Percentiles rank a stretch among this genome's conserved stretches.
Conservation (phyloP, 2,797 vertebrate species). For the Oryzias sinensis region DNA sequence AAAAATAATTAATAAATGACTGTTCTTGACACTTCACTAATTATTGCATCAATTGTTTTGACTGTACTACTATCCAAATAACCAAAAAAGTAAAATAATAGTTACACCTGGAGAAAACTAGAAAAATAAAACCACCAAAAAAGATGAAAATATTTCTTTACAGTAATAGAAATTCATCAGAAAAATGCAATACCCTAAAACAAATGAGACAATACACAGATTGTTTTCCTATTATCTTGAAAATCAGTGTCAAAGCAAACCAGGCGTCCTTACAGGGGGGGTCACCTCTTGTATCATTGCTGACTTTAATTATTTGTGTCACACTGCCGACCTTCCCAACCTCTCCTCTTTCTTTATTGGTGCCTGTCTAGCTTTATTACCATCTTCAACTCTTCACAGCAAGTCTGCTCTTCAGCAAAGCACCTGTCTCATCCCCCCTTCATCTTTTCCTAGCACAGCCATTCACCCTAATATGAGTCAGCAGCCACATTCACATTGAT, state of each 20-base stretch:
- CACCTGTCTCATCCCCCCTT: conserved; percentile 20
- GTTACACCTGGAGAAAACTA: too few relatives aligned
- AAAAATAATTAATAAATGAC: too few relatives aligned
- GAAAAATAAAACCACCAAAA: too few relatives aligned
- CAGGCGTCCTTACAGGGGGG: conserved; percentile 29
- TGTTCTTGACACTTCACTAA: too few relatives aligned
- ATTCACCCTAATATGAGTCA: conserved; percentile 36
- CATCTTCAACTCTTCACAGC: conserved; percentile 43
- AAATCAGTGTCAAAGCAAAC: conserved; percentile 5
- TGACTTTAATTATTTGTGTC: conserved; percentile 49
- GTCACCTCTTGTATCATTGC: conserved; percentile 26
- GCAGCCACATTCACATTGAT: conserved; percentile 57
- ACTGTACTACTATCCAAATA: too few relatives aligned
- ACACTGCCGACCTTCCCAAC: conserved; percentile 39
- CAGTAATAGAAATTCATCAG: conserved; percentile 6
- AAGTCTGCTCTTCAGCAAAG: conserved; percentile 39
- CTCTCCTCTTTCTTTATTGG: conserved; percentile 27
- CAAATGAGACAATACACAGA: not conserved
- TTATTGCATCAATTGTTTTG: too few relatives aligned
- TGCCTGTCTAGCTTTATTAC: conserved; percentile 19
- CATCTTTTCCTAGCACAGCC: conserved; percentile 45
- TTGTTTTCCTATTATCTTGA: conserved; percentile 24
- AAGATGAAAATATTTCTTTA: not conserved
- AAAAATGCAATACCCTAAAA: not conserved
- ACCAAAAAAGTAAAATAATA: too few relatives aligned